Evolutionary conservation across 2,797 vertebrate genomes (phyloP).

Genomic region (Rhinichthys osculus): DNA sequence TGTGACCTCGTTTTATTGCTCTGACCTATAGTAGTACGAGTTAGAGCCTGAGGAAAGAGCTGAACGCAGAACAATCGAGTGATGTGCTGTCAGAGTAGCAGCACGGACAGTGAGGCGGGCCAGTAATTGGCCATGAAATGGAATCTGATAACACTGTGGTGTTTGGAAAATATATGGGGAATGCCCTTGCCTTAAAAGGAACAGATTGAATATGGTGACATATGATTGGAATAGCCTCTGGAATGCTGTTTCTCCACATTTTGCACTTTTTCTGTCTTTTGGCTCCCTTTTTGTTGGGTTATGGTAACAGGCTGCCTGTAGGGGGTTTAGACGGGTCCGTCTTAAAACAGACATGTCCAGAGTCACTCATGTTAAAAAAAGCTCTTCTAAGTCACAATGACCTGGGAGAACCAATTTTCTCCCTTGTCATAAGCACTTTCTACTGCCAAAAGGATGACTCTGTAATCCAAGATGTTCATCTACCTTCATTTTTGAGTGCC

Average conservation of each 20-base stretch:
- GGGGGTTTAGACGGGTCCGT: slow-evolving; percentile 12
- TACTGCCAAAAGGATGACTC: slow-evolving; percentile 14
- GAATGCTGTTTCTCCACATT: slow-evolving; percentile 65
- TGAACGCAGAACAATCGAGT: slow-evolving; percentile 14
- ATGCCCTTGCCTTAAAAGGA: slow-evolving; percentile 78
- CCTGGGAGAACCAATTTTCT: neutral
- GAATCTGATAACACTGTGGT: slow-evolving; percentile 74
- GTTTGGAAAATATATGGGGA: slow-evolving; percentile 77
- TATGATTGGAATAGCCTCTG: slow-evolving; percentile 75
- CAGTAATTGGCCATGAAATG: slow-evolving; percentile 72
- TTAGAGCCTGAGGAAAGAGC: slow-evolving; percentile 31
- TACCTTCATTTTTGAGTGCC: neutral
- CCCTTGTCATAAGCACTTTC: neutral
- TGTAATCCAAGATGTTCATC: neutral
- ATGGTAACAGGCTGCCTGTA: slow-evolving; percentile 9
- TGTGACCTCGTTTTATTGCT: slow-evolving; percentile 22
- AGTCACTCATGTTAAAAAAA: slow-evolving; percentile 1
- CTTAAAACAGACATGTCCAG: slow-evolving; percentile 1
- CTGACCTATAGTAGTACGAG: slow-evolving; percentile 33
- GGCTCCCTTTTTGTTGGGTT: slow-evolving; percentile 27
- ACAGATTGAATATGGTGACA: slow-evolving; percentile 73
- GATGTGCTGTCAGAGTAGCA: slow-evolving; percentile 25
- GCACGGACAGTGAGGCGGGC: slow-evolving; percentile 26
- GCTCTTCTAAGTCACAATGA: neutral
- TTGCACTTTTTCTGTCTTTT: slow-evolving; percentile 9